Evolutionary conservation across 2,113 vertebrate species (phyloP).

Genomic region (Tupaia tana): DNA sequence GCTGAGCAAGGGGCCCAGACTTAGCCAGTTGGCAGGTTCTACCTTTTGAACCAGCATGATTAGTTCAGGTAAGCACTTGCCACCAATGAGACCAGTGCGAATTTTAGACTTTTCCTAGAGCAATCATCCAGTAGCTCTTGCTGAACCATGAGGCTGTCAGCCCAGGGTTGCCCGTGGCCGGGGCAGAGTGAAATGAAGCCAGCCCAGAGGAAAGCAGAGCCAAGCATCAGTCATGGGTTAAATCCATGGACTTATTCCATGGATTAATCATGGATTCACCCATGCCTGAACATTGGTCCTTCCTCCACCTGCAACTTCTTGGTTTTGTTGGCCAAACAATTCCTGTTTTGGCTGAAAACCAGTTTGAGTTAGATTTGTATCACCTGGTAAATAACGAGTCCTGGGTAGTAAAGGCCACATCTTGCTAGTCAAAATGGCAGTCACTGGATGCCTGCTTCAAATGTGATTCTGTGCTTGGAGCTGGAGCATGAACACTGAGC

Average conservation of each 20-base stretch:
- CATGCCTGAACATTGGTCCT: background rate
- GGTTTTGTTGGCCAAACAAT: conserved; percentile 7
- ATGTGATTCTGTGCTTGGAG: background rate
- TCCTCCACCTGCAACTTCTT: background rate
- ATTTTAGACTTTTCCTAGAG: conserved; percentile 34
- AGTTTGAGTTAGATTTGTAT: background rate
- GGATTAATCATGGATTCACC: background rate
- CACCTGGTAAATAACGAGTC: background rate
- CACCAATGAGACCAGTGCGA: background rate
- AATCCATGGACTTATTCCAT: too few species aligned
- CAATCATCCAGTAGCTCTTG: background rate
- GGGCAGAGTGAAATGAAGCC: background rate
- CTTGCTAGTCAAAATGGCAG: background rate
- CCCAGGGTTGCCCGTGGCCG: background rate
- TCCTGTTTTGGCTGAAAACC: background rate
- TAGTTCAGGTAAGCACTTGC: background rate
- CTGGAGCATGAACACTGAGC: background rate
- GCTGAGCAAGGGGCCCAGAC: background rate
- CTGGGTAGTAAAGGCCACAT: background rate
- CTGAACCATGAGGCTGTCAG: background rate
- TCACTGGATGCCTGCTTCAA: background rate
- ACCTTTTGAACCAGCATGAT: background rate
- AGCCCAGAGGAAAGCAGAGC: background rate
- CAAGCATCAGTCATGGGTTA: background rate
- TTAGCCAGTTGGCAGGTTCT: background rate